These are phyloP conservation scores for Heliconius charithonia DNA, from an alignment of 2,888 invertebrate genomes.

Conservation along the genomic window DNA sequence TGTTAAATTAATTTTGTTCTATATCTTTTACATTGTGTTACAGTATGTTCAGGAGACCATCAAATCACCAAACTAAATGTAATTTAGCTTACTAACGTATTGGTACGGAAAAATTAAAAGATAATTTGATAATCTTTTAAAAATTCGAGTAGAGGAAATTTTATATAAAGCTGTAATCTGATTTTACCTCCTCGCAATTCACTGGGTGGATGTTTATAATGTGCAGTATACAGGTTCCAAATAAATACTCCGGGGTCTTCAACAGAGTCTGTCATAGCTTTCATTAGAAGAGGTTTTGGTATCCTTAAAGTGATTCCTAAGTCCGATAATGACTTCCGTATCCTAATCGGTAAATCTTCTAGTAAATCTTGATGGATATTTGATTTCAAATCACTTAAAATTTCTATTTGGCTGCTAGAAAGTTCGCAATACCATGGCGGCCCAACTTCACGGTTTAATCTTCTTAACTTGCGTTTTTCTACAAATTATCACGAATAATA, in stretches of 20 bases:
- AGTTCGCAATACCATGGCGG: slow-evolving; percentile 73
- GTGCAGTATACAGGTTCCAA: slow-evolving; percentile 68
- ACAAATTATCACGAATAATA: not conserved
- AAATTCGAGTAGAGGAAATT: not conserved
- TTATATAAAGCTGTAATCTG: not conserved
- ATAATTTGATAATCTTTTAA: not conserved
- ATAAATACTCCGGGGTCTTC: slow-evolving; percentile 76
- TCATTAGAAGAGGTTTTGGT: slow-evolving; percentile 60
- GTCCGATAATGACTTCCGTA: slow-evolving; percentile 61
- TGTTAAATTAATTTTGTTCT: no score
- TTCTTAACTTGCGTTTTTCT: slow-evolving; percentile 60
- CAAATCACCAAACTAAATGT: not conserved
- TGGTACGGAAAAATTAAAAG: not conserved
- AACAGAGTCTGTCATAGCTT: slow-evolving; percentile 62
- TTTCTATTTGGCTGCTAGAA: slow-evolving; percentile 63
- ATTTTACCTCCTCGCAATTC: slow-evolving; percentile 59
- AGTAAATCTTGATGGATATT: slow-evolving; percentile 73
- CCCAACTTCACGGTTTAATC: slow-evolving; percentile 62
- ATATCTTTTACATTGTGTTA: not conserved
- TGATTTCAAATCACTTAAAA: slow-evolving; percentile 58
- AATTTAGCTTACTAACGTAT: no score
- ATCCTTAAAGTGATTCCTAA: slow-evolving; percentile 67
- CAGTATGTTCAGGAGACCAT: not conserved
- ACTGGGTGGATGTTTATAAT: slow-evolving; percentile 68
- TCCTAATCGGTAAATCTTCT: slow-evolving; percentile 67